Conservation (phyloP, 2,888 invertebrate species). For the Lysandra coridon region DNA sequence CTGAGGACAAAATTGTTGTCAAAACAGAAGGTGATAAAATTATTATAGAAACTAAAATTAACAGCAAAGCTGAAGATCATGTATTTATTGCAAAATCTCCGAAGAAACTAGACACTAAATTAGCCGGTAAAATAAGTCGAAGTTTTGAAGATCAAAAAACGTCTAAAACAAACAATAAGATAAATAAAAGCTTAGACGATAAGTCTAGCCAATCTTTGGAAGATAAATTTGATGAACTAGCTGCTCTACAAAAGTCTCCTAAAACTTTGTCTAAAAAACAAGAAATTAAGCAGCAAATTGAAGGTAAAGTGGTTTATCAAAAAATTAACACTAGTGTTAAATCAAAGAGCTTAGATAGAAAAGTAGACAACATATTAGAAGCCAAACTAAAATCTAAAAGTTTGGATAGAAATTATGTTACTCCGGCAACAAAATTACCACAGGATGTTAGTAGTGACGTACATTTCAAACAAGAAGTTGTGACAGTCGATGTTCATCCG, state of each 20-base stretch:
- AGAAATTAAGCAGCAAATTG: constrained; percentile 83
- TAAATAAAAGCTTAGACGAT: constrained; percentile 83
- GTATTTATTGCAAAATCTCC: constrained; percentile 88
- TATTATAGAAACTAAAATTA: constrained; percentile 86
- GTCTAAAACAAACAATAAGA: constrained; percentile 77
- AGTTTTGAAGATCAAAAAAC: constrained; percentile 83
- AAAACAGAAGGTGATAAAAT: constrained; percentile 86
- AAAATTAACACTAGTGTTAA: constrained; percentile 78
- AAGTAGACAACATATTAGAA: constrained; percentile 80
- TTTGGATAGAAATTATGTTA: constrained; percentile 83
- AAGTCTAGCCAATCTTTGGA: constrained; percentile 81
- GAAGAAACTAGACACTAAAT: constrained; percentile 83
- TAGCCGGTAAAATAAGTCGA: constrained; percentile 80
- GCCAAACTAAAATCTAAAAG: constrained; percentile 84
- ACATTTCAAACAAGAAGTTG: constrained; percentile 74
- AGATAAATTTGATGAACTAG: constrained; percentile 81
- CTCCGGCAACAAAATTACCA: constrained; percentile 57
- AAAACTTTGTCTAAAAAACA: constrained; percentile 81
- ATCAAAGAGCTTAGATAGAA: constrained; percentile 84
- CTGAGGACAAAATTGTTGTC: constrained; percentile 86
- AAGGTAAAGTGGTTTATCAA: constrained; percentile 83
- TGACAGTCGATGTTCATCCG: constrained; percentile 73
- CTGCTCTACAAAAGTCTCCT: constrained; percentile 79
- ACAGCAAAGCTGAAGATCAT: constrained; percentile 87
- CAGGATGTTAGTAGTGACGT: constrained; percentile 61